Evolutionary conservation across 2,113 vertebrate genomes (phyloP).

Genomic region (Baryphthengus martii): DNA sequence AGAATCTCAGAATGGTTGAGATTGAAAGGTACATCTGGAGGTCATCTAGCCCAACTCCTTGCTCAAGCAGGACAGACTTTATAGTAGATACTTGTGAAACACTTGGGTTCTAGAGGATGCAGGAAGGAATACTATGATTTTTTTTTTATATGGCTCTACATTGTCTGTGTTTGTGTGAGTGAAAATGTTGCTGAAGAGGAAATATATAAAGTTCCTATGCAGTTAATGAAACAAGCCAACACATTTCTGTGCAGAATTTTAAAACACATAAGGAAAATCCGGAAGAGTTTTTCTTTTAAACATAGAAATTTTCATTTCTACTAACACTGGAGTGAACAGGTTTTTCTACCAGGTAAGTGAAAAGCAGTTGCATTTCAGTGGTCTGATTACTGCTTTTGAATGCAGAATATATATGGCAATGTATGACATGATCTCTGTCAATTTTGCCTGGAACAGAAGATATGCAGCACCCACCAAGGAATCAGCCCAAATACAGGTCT

Average conservation of each 20-base stretch:
- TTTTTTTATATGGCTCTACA: not conserved
- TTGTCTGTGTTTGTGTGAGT: not conserved
- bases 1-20: not conserved
- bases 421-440: not conserved
- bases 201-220: not conserved
- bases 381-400: not conserved
- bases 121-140: not conserved
- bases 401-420: not conserved
- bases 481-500: not conserved
- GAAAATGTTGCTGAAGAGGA: not conserved
- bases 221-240: not conserved
- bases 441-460: not conserved
- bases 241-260: not conserved
- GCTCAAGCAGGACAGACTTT: not conserved
- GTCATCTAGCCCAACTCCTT: not conserved
- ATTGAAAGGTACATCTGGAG: not conserved
- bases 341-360: not conserved
- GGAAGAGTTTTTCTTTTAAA: not conserved
- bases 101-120: not conserved
- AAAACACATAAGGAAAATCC: not conserved
- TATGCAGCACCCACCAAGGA: not conserved
- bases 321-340: not conserved
- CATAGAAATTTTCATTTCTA: not conserved
- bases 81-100: not conserved
- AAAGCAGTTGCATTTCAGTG: not conserved